These are phyloP conservation scores for Enteromius anoplus DNA, from an alignment of 2,797 vertebrate species.

Conservation along the genomic window DNA sequence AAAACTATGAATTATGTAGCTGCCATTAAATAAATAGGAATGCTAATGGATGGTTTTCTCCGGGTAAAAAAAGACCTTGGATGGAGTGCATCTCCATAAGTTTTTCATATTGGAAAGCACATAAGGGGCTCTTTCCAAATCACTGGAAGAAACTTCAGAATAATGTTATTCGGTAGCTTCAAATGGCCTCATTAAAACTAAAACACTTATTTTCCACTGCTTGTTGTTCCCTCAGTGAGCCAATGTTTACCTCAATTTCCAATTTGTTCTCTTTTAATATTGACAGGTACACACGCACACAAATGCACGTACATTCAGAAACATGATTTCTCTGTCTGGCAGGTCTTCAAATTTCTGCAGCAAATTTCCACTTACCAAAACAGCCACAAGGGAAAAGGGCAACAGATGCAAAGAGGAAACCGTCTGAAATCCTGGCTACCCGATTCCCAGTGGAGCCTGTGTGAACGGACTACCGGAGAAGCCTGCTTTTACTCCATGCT, in stretches of 20 bases:
- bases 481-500: slow-evolving; percentile 27
- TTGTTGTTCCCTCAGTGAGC: slow-evolving; percentile 4
- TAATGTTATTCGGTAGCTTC: slow-evolving; percentile 12
- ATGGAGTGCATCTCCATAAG: background rate
- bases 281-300: background rate
- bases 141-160: slow-evolving; percentile 12
- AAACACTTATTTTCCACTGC: slow-evolving; percentile 21
- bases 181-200: slow-evolving; percentile 19
- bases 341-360: slow-evolving; percentile 69
- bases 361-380: slow-evolving; percentile 73
- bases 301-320: slow-evolving; percentile 1
- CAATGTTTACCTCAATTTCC: slow-evolving; percentile 35
- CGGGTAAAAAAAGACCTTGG: background rate
- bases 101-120: background rate
- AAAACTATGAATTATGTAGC: background rate
- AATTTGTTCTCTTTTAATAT: slow-evolving; percentile 24
- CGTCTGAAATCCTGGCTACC: slow-evolving; percentile 69
- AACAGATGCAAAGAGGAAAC: slow-evolving; percentile 54
- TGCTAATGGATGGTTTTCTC: background rate
- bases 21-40: background rate
- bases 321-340: slow-evolving; percentile 54
- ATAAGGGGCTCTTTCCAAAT: slow-evolving; percentile 8
- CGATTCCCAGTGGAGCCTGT: slow-evolving; percentile 67
- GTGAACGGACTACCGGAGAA: slow-evolving; percentile 33
- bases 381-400: slow-evolving; percentile 63